A percentile compares a stretch with the other conserved stretches of the same genome.
Conservation (phyloP, 2,888 invertebrate genomes). For the Epiblema foenella region DNA sequence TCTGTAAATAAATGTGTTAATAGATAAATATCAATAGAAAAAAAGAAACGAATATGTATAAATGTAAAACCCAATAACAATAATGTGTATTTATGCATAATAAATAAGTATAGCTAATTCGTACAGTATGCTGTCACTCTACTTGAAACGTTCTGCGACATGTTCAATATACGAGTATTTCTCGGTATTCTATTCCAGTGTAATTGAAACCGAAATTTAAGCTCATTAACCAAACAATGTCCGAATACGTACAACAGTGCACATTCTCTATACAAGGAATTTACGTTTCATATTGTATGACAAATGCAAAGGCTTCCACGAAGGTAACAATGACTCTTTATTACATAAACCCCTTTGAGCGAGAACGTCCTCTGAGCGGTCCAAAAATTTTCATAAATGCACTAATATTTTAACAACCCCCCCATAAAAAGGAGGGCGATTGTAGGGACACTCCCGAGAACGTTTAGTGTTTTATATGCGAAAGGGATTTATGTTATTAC, state of each 20-base stretch:
- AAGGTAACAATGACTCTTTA: constrained; percentile 26
- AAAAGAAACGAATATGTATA: too few relatives aligned
- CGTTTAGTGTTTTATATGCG: constrained; percentile 86
- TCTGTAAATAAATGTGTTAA: too few relatives aligned
- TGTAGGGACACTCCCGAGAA: constrained; percentile 75
- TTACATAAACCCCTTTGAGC: constrained; percentile 21
- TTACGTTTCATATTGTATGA: background rate
- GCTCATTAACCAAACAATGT: constrained; percentile 24
- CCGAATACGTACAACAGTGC: constrained; percentile 1
- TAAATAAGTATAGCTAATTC: too few relatives aligned
- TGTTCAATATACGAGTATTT: background rate
- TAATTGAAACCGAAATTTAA: constrained; percentile 12
- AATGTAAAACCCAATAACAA: too few relatives aligned
- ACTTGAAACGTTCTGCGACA: background rate
- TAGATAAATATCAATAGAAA: too few relatives aligned
- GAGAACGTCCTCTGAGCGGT: constrained; percentile 51
- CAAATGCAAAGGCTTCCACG: constrained; percentile 7
- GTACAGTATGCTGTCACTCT: background rate
- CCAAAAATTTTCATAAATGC: constrained; percentile 68
- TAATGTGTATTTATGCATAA: too few relatives aligned
- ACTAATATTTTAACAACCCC: constrained; percentile 63
- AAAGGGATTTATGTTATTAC: constrained; percentile 85
- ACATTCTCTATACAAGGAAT: constrained; percentile 11
- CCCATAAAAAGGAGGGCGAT: constrained; percentile 66
- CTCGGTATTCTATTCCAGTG: background rate